Conservation (phyloP, 2,888 invertebrate species). For the Drosophila rellima region DNA sequence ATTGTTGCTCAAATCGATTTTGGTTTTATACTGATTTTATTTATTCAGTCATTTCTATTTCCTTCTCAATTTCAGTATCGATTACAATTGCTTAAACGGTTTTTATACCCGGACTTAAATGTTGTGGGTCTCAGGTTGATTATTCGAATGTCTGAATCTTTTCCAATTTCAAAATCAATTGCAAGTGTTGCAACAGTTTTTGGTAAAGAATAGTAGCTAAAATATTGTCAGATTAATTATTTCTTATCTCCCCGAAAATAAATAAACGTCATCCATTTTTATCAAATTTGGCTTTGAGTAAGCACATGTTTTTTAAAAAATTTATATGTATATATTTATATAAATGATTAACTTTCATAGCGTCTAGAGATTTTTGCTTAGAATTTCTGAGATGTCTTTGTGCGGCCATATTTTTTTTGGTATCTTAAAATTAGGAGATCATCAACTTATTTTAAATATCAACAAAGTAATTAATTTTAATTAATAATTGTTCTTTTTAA, state of each 20-base stretch:
- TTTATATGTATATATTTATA: not conserved
- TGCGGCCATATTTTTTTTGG: no score
- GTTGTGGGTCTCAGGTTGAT: not conserved
- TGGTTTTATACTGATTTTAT: conserved; percentile 5
- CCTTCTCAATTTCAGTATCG: conserved; percentile 2
- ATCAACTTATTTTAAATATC: not conserved
- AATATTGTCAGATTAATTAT: not conserved
- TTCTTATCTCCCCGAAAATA: not conserved
- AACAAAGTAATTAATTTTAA: no score
- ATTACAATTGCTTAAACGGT: conserved; percentile 6
- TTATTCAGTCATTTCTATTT: conserved; percentile 7
- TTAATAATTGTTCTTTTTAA: no score
- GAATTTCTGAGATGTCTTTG: no score
- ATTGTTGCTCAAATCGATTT: conserved; percentile 26
- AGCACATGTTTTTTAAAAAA: not conserved
- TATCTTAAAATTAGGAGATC: no score
- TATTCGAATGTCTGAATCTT: not conserved
- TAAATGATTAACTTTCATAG: no score
- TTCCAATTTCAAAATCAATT: not conserved
- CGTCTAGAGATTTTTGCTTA: no score
- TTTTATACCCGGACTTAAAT: not conserved
- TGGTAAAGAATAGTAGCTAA: not conserved
- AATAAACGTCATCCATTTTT: not conserved
- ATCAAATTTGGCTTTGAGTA: not conserved
- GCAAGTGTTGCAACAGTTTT: not conserved